A percentile compares a stretch with the other conserved stretches of the same genome.
phyloP scores from a whole-genome alignment of 2,888 invertebrate genomes.

The Pandemis corylana region DNA sequence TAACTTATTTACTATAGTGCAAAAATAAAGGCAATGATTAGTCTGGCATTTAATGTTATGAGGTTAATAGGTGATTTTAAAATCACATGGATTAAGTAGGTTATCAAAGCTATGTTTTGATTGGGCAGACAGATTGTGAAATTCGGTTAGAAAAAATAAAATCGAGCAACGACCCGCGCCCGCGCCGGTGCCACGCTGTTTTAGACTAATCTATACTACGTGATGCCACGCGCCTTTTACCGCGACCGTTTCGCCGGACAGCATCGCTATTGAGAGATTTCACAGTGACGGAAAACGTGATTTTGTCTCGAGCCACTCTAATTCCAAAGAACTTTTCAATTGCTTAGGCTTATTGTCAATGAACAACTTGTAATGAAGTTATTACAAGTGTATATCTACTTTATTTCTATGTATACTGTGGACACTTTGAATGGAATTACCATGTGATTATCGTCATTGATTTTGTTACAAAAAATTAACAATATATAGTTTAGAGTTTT shows the following conservation, averaged over 20 bases:
- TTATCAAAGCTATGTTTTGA: slow-evolving; percentile 11
- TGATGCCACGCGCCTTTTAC: slow-evolving; percentile 73
- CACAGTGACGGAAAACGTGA: slow-evolving; percentile 76
- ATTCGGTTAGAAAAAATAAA: slow-evolving; percentile 70
- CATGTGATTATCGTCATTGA: neutral
- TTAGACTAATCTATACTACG: slow-evolving; percentile 66
- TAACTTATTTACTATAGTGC: neutral
- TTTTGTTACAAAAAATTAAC: neutral
- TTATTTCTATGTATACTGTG: no score
- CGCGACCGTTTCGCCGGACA: slow-evolving; percentile 70
- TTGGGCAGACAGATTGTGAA: slow-evolving; percentile 4
- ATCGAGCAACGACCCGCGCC: slow-evolving; percentile 68
- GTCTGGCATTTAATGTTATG: neutral
- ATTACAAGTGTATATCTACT: neutral
- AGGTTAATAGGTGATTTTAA: neutral
- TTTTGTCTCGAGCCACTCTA: slow-evolving; percentile 65
- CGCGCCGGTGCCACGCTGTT: slow-evolving; percentile 64
- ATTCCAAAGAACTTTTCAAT: slow-evolving; percentile 35
- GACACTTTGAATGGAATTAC: neutral
- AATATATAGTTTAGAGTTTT: no score
- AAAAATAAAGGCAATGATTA: neutral
- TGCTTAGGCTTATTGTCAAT: slow-evolving; percentile 15
- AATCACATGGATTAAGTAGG: slow-evolving; percentile 4
- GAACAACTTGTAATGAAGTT: neutral
- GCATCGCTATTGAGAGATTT: slow-evolving; percentile 70